A percentile compares a stretch with the other conserved stretches of the same genome.
These are phyloP conservation scores for Spinus olivaceus DNA, from an alignment of 2,797 vertebrate genomes.

Conservation along the genomic window DNA sequence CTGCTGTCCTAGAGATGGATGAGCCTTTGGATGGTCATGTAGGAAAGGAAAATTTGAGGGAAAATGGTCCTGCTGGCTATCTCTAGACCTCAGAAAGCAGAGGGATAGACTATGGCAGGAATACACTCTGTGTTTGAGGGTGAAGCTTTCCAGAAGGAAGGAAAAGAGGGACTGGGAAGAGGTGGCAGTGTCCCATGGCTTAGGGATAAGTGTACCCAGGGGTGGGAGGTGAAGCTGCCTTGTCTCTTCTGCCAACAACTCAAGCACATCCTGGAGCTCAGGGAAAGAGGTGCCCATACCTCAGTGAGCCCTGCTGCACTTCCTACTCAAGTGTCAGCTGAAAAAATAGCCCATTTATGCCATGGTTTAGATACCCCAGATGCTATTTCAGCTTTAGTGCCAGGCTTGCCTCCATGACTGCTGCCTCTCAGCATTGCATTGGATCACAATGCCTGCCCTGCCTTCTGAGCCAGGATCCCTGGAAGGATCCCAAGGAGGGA, in stretches of 20 bases:
- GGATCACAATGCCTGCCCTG: background rate
- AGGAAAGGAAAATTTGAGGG: background rate
- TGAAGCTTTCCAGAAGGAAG: background rate
- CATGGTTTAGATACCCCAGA: background rate
- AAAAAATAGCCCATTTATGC: background rate
- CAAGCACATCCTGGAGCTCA: background rate
- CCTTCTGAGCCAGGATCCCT: background rate
- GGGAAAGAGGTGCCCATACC: background rate
- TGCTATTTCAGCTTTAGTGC: background rate
- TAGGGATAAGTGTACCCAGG: accelerated
- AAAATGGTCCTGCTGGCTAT: background rate
- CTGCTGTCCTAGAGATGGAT: background rate
- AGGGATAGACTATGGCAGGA: background rate
- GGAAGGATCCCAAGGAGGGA: background rate
- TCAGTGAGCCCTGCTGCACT: accelerated
- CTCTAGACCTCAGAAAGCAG: background rate
- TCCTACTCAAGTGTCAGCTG: background rate
- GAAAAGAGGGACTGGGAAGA: background rate
- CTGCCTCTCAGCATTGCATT: background rate
- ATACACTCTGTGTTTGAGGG: background rate
- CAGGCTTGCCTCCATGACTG: background rate
- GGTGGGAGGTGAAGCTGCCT: background rate
- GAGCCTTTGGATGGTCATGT: background rate
- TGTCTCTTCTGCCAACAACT: background rate
- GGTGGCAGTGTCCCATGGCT: accelerated